Evolutionary conservation across 2,888 invertebrate genomes (phyloP).

Genomic region (Bombyx huttoni): DNA sequence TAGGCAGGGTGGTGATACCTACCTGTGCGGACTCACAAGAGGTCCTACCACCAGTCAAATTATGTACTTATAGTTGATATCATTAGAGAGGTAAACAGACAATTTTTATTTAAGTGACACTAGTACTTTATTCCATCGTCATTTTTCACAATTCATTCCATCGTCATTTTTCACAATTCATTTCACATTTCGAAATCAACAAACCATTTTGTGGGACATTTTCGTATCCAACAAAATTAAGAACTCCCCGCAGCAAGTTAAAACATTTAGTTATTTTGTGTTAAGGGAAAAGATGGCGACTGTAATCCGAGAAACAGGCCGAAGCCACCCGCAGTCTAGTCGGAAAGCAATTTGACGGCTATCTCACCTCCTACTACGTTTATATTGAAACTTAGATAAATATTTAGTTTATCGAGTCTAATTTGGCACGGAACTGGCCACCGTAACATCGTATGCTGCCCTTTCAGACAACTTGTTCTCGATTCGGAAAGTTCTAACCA

Average conservation of each 20-base stretch:
- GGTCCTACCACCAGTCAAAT: too few species aligned
- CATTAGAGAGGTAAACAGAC: too few species aligned
- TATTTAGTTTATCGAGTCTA: conserved; percentile 68
- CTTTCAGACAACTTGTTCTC: conserved; percentile 19
- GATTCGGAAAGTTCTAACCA: conserved; percentile 7
- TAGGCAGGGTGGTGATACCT: too few species aligned
- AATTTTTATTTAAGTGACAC: too few species aligned
- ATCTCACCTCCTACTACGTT: conserved; percentile 68
- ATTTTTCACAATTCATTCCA: too few species aligned
- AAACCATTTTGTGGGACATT: background rate
- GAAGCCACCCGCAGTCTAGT: conserved; percentile 57
- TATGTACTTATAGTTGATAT: too few species aligned
- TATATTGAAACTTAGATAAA: conserved; percentile 70
- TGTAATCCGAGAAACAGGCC: conserved; percentile 39
- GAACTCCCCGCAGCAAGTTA: conserved; percentile 4
- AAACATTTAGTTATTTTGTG: conserved; percentile 1
- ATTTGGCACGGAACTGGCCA: conserved; percentile 62
- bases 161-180: too few species aligned
- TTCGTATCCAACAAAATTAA: conserved; percentile 5
- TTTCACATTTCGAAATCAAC: too few species aligned
- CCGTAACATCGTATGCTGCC: conserved; percentile 31
- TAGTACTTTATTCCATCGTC: too few species aligned
- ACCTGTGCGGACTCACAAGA: too few species aligned
- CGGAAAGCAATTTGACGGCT: conserved; percentile 65
- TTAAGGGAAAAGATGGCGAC: conserved; percentile 9